Base-by-base conservation (phyloP, 2,888 invertebrate genomes). In the Adelognathus sp. region DNA sequence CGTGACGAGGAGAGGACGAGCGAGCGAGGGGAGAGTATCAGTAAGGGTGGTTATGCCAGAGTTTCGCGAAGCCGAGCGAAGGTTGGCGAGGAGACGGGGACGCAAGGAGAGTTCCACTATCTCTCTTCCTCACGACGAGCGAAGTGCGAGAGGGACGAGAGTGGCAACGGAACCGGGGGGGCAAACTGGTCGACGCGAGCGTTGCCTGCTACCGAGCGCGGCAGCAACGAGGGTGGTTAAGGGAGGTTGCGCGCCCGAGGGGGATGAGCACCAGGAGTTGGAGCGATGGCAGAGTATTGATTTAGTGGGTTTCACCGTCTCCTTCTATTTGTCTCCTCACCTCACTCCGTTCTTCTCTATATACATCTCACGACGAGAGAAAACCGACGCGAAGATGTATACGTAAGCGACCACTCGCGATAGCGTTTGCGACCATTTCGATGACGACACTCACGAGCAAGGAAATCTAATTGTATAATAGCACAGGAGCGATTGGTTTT, bases 201-300 rank as follows among this genome's bases (percentile, higher is more conserved):
- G 70, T 70, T 70, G 67, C 44, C 27, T 69, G 74, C 66, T 27
- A 70, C 74, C 54, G 61, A 41, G 74, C 75, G 66, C 70, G 77
- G 72, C n/a, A n/a, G n/a, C 71, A 74, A 75, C 82, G 83, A 81
- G 86, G 79, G 82, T 71, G 81, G 84, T 79, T 83, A 81, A 84
- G 85, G 83, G 85, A n/a, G 81, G 80, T 56, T 66, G 79, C 71
- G 81, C 85, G 79, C 81, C 85, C 84, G 86, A 86, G 88, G 89
- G n/a, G 89, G 88, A 88, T 88, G 87, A 90, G 87, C 88, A 72
- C 73, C 69, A 87, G 86, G 88, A 91, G 90, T 89, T 89, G 89
- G 91, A 91, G 91, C 92, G 92, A 92, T 92, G 91, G 90, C 91
- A 91, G 91, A 90, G 89, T 90, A 90, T 90, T 90, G 91, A 90